These are phyloP conservation scores for Globia sparganii DNA, from an alignment of 2,888 invertebrate genomes.

Conservation along the genomic window DNA sequence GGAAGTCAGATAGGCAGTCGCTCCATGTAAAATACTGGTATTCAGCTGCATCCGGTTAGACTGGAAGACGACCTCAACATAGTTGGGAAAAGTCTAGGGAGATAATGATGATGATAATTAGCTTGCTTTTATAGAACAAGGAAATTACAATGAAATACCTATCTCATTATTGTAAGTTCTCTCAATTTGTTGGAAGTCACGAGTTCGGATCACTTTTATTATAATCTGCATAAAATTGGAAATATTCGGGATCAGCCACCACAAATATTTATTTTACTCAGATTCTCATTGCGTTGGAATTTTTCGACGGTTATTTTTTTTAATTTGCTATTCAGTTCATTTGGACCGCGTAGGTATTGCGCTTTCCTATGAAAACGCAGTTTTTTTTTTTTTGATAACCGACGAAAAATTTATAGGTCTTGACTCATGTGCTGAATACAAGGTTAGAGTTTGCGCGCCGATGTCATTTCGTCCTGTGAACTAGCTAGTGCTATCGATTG, in stretches of 20 bases:
- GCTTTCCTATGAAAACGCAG: background rate
- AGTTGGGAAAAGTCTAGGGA: no score
- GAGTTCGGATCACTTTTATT: background rate
- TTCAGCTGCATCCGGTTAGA: no score
- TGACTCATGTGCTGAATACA: background rate
- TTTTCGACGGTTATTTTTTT: background rate
- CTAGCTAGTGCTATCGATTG: background rate
- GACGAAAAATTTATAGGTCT: background rate
- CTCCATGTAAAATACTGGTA: no score
- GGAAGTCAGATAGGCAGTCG: no score
- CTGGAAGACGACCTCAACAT: no score
- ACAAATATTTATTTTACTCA: background rate
- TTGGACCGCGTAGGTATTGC: background rate
- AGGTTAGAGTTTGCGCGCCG: background rate
- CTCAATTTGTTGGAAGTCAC: background rate
- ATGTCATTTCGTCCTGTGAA: background rate
- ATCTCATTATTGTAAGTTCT: background rate
- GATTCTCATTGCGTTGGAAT: background rate
- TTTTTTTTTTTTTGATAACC: background rate
- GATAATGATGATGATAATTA: no score
- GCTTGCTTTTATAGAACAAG: slow-evolving; percentile 3
- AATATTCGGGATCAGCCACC: background rate
- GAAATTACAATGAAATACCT: background rate
- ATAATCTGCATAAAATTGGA: background rate
- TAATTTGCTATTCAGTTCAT: background rate